These are phyloP conservation scores for Molossus molossus DNA, from an alignment of 2,797 vertebrate species.

Conservation along the genomic window DNA sequence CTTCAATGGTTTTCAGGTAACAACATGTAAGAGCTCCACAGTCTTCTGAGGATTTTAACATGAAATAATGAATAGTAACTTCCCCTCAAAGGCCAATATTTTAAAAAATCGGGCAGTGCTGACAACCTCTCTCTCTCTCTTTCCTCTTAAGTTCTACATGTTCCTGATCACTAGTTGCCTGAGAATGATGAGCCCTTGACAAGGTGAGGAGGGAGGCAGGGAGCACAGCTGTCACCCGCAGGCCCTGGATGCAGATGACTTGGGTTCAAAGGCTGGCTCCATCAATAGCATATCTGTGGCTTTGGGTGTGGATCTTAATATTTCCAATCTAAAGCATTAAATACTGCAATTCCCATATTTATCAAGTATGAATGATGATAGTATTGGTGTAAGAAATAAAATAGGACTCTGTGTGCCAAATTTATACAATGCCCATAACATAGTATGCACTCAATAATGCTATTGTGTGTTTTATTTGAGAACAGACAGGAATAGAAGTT, in stretches of 20 bases:
- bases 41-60: slow-evolving; percentile 13
- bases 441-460: not conserved
- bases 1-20: not conserved
- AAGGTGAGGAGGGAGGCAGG: not conserved
- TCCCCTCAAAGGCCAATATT: not conserved
- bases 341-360: not conserved
- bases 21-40: not conserved
- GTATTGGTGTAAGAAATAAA: not conserved
- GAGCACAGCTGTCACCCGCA: not conserved
- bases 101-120: not conserved
- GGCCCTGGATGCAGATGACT: not conserved
- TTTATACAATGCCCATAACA: not conserved
- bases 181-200: not conserved
- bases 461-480: not conserved
- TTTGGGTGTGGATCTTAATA: not conserved
- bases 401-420: not conserved
- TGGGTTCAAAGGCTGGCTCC: not conserved
- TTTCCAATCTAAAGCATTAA: not conserved
- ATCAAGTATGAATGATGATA: not conserved
- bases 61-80: not conserved
- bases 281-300: not conserved
- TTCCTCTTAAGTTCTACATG: not conserved
- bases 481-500: not conserved
- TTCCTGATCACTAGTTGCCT: not conserved
- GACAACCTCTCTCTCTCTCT: not conserved